These are phyloP conservation scores for Chrysolina oricalcia DNA, from an alignment of 2,888 invertebrate genomes.

Conservation along the genomic window DNA sequence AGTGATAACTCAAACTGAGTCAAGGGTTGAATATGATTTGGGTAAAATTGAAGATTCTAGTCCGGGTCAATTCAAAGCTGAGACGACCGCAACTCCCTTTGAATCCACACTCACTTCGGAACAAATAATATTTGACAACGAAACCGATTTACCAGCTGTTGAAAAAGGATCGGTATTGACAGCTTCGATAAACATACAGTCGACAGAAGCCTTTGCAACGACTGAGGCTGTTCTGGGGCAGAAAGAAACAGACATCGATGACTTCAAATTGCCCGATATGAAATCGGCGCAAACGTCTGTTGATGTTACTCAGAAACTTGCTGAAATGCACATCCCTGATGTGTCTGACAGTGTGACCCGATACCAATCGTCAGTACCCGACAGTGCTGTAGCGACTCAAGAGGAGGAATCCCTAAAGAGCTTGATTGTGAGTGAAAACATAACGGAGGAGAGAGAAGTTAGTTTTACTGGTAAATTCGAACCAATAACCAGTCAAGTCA, in stretches of 20 bases:
- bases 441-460: constrained; percentile 73
- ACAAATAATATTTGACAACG: constrained; percentile 70
- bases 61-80: constrained; percentile 52
- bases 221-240: constrained; percentile 71
- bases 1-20: constrained; percentile 64
- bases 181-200: constrained; percentile 71
- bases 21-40: constrained; percentile 51
- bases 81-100: constrained; percentile 62
- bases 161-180: constrained; percentile 67
- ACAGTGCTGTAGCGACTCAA: constrained; percentile 65
- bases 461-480: constrained; percentile 70
- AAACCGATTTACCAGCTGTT: constrained; percentile 65
- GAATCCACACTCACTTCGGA: constrained; percentile 67
- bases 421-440: constrained; percentile 72
- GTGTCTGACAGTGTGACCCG: constrained; percentile 61
- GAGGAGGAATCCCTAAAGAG: constrained; percentile 72
- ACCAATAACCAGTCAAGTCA: constrained; percentile 72
- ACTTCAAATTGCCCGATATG: constrained; percentile 64
- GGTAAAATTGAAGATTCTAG: constrained; percentile 47
- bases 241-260: constrained; percentile 68
- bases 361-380: constrained; percentile 59
- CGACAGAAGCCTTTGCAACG: constrained; percentile 67
- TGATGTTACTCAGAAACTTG: constrained; percentile 68
- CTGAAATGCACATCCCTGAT: constrained; percentile 66
- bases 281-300: constrained; percentile 64